Percentiles rank a stretch among this genome's conserved stretches.
Evolutionary conservation across 2,888 invertebrate genomes (phyloP).

Genomic region (Rhyacophila evoluta): DNA sequence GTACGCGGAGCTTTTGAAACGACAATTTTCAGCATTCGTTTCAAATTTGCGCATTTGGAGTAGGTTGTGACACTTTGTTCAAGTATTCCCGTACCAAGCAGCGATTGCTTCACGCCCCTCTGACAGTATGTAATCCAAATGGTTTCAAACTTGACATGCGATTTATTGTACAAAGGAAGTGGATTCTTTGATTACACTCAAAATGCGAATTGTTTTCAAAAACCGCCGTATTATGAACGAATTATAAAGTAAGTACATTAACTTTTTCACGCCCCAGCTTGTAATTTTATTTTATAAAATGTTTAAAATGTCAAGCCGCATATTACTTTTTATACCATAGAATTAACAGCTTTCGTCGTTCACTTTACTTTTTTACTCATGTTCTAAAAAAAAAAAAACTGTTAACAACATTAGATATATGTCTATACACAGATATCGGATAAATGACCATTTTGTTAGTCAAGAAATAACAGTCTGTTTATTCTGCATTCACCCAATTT

Average conservation of each 20-base stretch:
- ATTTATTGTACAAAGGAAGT: background rate
- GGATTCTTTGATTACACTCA: background rate
- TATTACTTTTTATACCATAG: too few relatives aligned
- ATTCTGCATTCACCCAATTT: too few relatives aligned
- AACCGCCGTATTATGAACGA: background rate
- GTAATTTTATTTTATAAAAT: too few relatives aligned
- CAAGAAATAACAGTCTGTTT: too few relatives aligned
- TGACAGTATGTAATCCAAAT: constrained; percentile 1
- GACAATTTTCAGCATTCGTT: constrained; percentile 3
- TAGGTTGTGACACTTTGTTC: background rate
- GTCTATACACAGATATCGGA: too few relatives aligned
- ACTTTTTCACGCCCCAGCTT: background rate
- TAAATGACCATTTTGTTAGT: too few relatives aligned
- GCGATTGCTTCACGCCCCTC: background rate
- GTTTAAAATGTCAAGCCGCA: too few relatives aligned
- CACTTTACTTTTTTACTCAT: too few relatives aligned
- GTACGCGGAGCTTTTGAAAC: background rate
- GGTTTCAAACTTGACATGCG: constrained; percentile 19
- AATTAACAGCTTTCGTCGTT: too few relatives aligned
- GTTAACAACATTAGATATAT: too few relatives aligned
- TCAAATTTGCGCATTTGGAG: background rate
- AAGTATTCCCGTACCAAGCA: background rate
- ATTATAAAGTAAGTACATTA: background rate
- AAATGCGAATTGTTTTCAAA: constrained; percentile 2
- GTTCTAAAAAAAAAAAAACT: too few relatives aligned